phyloP scores from a whole-genome alignment of 2,797 vertebrate species.

The Leptatherina wallacei region DNA sequence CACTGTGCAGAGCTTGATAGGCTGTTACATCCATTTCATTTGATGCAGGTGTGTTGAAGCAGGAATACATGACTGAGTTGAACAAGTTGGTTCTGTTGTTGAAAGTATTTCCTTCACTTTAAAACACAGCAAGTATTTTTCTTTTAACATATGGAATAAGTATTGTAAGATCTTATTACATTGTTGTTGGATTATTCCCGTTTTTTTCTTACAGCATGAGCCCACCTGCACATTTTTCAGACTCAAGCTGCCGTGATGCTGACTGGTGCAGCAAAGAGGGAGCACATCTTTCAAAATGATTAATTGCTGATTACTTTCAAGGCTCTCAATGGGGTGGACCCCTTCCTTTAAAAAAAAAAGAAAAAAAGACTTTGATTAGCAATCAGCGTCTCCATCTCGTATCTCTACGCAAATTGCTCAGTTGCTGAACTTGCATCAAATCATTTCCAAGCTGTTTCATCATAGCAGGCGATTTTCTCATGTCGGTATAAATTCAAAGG shows the following conservation, averaged over 20 bases:
- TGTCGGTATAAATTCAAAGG: no score
- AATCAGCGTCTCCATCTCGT: not conserved
- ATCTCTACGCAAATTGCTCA: not conserved
- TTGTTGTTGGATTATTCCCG: not conserved
- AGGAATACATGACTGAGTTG: no score
- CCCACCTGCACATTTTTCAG: not conserved
- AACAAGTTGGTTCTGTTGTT: no score
- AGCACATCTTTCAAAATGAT: not conserved
- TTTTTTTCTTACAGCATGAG: not conserved
- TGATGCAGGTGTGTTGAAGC: no score
- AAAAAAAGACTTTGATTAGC: not conserved
- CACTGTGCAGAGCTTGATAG: no score
- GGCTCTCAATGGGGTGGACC: not conserved
- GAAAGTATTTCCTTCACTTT: no score
- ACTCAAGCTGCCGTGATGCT: not conserved
- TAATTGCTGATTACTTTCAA: not conserved
- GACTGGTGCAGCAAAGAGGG: not conserved
- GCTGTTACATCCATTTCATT: no score
- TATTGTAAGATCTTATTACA: no score
- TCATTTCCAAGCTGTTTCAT: not conserved
- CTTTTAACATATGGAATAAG: no score
- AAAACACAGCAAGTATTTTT: no score
- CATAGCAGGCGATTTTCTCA: not conserved
- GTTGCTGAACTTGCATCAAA: not conserved
- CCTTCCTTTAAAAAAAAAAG: not conserved